Evolutionary conservation across 2,888 invertebrate genomes (phyloP).

Genomic region (Hydraecia micacea): DNA sequence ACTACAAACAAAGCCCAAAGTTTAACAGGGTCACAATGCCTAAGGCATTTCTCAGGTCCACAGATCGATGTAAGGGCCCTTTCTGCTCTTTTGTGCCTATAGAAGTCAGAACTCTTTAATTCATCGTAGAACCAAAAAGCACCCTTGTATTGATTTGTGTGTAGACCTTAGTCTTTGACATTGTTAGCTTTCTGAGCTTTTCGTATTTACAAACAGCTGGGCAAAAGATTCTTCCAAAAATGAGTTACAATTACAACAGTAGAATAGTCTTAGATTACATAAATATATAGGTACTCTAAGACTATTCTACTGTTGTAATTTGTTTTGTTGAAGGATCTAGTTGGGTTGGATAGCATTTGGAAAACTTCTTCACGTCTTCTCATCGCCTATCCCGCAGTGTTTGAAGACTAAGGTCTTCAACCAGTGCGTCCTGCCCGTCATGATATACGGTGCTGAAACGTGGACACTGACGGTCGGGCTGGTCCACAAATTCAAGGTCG

Average conservation of each 20-base stretch:
- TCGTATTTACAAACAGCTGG: not conserved
- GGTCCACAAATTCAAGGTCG: no score
- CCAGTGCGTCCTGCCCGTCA: no score
- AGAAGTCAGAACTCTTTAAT: not conserved
- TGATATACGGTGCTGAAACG: no score
- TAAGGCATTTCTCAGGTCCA: conserved; percentile 7
- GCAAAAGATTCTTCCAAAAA: not conserved
- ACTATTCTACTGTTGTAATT: no score
- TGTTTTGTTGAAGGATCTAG: no score
- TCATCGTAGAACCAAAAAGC: not conserved
- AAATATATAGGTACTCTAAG: no score
- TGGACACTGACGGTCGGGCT: no score
- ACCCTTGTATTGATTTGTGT: not conserved
- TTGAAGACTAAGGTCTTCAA: no score
- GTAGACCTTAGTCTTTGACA: conserved; percentile 9
- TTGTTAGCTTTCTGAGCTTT: not conserved
- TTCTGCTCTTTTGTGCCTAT: not conserved
- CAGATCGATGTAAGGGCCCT: not conserved
- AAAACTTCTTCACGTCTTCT: no score
- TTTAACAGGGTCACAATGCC: not conserved
- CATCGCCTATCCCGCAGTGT: no score
- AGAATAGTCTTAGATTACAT: no score
- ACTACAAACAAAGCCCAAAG: not conserved
- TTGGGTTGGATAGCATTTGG: no score
- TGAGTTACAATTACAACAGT: not conserved